These are phyloP conservation scores for Strigamia transsilvanica DNA, from an alignment of 2,888 invertebrate genomes.

Conservation along the genomic window DNA sequence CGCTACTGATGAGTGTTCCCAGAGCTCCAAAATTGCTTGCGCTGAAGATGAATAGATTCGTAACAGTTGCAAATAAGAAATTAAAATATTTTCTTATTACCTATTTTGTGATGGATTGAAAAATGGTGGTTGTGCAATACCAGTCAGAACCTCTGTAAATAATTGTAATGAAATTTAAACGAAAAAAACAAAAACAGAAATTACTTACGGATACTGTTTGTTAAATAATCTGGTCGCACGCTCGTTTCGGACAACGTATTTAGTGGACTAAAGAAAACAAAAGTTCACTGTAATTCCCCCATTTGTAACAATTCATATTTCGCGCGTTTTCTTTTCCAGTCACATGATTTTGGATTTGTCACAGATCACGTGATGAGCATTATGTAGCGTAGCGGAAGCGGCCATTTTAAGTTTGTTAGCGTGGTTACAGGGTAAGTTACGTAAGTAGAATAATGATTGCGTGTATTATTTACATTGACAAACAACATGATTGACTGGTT, in stretches of 20 bases:
- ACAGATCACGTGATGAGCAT: too few species aligned
- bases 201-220: slow-evolving; percentile 12
- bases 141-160: neutral
- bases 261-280: neutral
- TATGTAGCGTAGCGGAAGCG: too few species aligned
- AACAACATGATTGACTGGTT: neutral
- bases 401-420: too few species aligned
- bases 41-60: neutral
- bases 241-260: neutral
- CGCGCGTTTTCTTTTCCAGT: too few species aligned
- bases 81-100: neutral
- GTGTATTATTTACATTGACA: too few species aligned
- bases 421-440: too few species aligned
- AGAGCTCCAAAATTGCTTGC: slow-evolving; percentile 31
- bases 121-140: slow-evolving; percentile 2
- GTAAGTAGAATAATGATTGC: too few species aligned
- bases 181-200: neutral
- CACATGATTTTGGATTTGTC: too few species aligned
- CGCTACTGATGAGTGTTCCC: neutral
- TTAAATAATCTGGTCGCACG: neutral
- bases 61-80: neutral
- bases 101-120: slow-evolving; percentile 10
- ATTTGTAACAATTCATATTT: too few species aligned
- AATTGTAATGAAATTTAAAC: neutral
- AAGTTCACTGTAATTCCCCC: too few species aligned